Evolutionary conservation across 2,113 vertebrate species (phyloP).

Genomic region (Coptodon rendalli): DNA sequence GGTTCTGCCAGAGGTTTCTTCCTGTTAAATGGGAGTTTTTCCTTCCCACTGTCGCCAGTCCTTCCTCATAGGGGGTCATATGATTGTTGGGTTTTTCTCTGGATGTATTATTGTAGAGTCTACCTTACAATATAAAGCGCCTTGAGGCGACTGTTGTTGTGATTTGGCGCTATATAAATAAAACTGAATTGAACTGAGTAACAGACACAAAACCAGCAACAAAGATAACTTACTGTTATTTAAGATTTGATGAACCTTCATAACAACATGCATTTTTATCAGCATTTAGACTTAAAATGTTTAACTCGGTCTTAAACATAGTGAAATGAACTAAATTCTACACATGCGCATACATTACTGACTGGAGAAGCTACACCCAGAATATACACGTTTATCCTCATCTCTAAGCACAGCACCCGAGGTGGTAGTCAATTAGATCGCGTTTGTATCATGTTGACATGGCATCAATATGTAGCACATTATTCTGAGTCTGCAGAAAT

Average conservation of each 20-base stretch:
- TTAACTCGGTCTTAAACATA: background rate
- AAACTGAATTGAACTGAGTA: background rate
- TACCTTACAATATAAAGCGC: background rate
- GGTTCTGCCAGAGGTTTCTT: no score
- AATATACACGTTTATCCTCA: background rate
- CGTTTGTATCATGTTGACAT: constrained; percentile 26
- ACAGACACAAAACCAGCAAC: background rate
- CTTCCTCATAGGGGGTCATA: background rate
- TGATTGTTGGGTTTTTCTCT: background rate
- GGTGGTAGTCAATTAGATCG: constrained; percentile 48
- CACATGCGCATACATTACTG: background rate
- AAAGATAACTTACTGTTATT: background rate
- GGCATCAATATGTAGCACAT: constrained; percentile 16
- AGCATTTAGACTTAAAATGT: background rate
- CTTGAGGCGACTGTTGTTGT: background rate
- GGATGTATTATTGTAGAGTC: background rate
- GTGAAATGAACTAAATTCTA: background rate
- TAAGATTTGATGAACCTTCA: background rate
- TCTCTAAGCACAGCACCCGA: constrained; percentile 5
- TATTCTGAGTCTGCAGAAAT: background rate
- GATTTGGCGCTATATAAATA: background rate
- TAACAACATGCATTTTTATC: background rate
- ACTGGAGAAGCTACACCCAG: background rate
- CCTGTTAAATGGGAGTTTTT: no score
- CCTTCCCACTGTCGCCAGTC: background rate